phyloP scores from a whole-genome alignment of 2,888 invertebrate species.

The Chelonus formosanus region DNA sequence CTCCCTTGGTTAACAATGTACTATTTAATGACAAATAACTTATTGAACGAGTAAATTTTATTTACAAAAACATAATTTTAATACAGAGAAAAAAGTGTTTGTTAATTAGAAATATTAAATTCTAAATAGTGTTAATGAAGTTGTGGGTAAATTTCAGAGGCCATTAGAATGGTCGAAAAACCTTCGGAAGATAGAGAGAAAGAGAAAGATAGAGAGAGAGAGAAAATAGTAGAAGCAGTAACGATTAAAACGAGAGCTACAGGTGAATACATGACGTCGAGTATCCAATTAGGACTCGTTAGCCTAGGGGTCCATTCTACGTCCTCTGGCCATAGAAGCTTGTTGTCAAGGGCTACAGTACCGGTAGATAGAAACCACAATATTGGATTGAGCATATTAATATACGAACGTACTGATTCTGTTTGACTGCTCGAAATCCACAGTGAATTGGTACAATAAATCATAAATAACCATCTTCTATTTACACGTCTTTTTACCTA shows the following conservation, averaged over 20 bases:
- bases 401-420: no score
- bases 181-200: conserved; percentile 6
- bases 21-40: no score
- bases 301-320: conserved; percentile 34
- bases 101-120: conserved; percentile 14
- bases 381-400: no score
- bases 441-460: no score
- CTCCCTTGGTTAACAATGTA: no score
- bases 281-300: conserved; percentile 53
- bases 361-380: background rate
- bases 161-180: conserved; percentile 18
- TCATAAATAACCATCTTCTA: no score
- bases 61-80: background rate
- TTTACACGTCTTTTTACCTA: no score
- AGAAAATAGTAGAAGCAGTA: background rate
- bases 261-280: conserved; percentile 34
- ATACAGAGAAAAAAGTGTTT: conserved; percentile 14
- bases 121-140: conserved; percentile 21
- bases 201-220: conserved; percentile 14
- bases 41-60: no score
- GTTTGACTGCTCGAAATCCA: no score
- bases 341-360: background rate
- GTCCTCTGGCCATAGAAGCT: background rate
- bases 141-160: conserved; percentile 19
- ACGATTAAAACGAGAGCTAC: background rate